Conservation (phyloP, 2,797 vertebrate genomes). For the Leptatherina wallacei region DNA sequence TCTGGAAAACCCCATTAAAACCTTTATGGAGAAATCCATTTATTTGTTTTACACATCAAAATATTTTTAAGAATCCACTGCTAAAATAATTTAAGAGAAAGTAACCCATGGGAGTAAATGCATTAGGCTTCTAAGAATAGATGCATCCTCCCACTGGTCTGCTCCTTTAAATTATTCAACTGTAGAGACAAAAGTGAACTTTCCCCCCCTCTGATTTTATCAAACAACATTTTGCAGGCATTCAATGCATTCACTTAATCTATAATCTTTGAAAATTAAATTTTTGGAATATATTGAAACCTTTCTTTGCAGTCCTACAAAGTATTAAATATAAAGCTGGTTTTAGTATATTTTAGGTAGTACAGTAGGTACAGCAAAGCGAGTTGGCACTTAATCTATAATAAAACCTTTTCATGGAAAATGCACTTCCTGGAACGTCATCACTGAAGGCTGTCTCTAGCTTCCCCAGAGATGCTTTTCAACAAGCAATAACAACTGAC, state of each 20-base stretch:
- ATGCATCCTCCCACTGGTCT: constrained; percentile 14
- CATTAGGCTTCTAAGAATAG: constrained; percentile 72
- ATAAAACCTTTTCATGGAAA: constrained; percentile 61
- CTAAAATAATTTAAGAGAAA: constrained; percentile 56
- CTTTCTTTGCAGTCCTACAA: background rate
- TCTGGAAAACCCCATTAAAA: constrained; percentile 32
- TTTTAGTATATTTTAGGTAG: constrained; percentile 19
- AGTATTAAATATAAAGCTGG: constrained; percentile 6
- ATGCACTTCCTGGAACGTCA: constrained; percentile 55
- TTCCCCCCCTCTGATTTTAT: background rate
- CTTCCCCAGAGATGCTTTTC: constrained; percentile 54
- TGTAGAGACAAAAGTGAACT: background rate
- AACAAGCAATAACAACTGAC: constrained; percentile 51
- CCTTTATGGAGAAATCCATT: constrained; percentile 46
- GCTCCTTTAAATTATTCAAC: background rate
- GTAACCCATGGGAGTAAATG: constrained; percentile 42
- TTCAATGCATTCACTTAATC: background rate
- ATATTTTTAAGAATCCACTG: constrained; percentile 32
- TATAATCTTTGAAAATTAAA: background rate
- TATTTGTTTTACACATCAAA: constrained; percentile 18
- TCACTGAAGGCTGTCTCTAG: constrained; percentile 26
- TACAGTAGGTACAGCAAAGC: constrained; percentile 20
- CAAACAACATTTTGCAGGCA: background rate
- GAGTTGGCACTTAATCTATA: constrained; percentile 54
- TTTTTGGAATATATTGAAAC: background rate